A percentile compares a stretch with the other conserved stretches of the same genome.
phyloP scores from a whole-genome alignment of 2,797 vertebrate genomes.

The Helarctos malayanus region DNA sequence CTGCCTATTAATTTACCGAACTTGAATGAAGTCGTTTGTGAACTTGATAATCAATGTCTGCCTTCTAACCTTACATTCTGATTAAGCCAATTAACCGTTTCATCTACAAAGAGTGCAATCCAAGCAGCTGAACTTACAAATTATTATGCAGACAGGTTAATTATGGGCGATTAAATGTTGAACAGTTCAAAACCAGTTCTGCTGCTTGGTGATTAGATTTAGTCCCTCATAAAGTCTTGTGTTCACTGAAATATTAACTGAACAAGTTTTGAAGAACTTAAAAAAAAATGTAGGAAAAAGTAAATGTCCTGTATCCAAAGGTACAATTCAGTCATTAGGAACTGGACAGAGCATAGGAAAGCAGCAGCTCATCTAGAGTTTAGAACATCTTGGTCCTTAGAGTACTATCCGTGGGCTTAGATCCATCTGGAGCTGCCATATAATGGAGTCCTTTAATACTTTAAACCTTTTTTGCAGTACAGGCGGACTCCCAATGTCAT shows the following conservation, averaged over 20 bases:
- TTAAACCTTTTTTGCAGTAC: slow-evolving; percentile 10
- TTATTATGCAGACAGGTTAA: slow-evolving; percentile 2
- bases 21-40: slow-evolving; percentile 57
- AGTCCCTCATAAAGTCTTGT: slow-evolving; percentile 5
- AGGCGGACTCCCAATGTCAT: slow-evolving; percentile 29
- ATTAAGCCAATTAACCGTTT: slow-evolving; percentile 55
- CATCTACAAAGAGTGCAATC: slow-evolving; percentile 44
- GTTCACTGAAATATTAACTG: slow-evolving; percentile 56
- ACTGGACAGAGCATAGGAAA: slow-evolving; percentile 37
- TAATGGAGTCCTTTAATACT: slow-evolving; percentile 25
- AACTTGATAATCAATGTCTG: slow-evolving; percentile 38
- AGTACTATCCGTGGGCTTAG: slow-evolving; percentile 26
- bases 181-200: slow-evolving; percentile 36
- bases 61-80: slow-evolving; percentile 61
- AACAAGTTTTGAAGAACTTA: slow-evolving; percentile 41
- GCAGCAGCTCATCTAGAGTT: slow-evolving; percentile 30
- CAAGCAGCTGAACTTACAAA: slow-evolving; percentile 44
- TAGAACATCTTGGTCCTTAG: not conserved
- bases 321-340: slow-evolving; percentile 34
- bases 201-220: slow-evolving; percentile 45
- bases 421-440: not conserved
- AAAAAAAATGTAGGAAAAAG: not conserved
- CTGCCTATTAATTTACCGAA: slow-evolving; percentile 65
- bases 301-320: slow-evolving; percentile 55
- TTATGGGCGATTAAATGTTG: slow-evolving; percentile 46